These are phyloP conservation scores for Vespertilio murinus DNA, from an alignment of 2,797 vertebrate genomes.

Conservation along the genomic window DNA sequence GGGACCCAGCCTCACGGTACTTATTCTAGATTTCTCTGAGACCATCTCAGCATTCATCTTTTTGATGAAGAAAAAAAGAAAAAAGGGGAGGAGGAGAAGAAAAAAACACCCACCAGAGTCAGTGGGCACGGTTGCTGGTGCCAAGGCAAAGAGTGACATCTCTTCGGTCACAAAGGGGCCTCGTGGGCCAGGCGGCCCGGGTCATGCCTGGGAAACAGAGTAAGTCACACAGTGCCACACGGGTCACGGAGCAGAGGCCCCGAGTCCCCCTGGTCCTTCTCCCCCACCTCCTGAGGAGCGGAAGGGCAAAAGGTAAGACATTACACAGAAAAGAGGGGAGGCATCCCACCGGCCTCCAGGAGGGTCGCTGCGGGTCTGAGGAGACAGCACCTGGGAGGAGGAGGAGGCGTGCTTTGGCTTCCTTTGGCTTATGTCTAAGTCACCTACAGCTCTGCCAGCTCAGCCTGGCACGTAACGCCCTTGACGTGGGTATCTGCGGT, in stretches of 20 bases:
- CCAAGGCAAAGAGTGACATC: not conserved
- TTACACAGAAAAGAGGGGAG: not conserved
- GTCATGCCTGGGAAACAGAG: not conserved
- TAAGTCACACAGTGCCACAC: not conserved
- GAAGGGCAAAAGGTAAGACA: not conserved
- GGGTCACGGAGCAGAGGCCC: not conserved
- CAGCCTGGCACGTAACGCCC: not conserved
- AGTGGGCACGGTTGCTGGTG: not conserved
- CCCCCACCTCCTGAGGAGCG: not conserved
- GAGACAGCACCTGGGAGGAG: not conserved
- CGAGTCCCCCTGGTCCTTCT: not conserved
- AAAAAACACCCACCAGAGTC: not conserved
- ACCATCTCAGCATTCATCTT: conserved; percentile 73
- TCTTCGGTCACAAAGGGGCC: not conserved
- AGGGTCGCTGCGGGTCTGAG: not conserved
- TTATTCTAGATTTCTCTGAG: conserved; percentile 73
- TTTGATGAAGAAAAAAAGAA: conserved; percentile 27
- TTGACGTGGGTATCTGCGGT: not conserved
- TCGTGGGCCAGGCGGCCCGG: not conserved
- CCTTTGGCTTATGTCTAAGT: not conserved
- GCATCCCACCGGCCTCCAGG: not conserved
- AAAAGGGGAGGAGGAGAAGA: not conserved
- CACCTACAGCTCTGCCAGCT: not conserved
- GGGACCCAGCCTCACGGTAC: conserved; percentile 47
- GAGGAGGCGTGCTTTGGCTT: not conserved